phyloP scores from a whole-genome alignment of 1,140 invertebrate species.

The Bactericera cockerelli region DNA sequence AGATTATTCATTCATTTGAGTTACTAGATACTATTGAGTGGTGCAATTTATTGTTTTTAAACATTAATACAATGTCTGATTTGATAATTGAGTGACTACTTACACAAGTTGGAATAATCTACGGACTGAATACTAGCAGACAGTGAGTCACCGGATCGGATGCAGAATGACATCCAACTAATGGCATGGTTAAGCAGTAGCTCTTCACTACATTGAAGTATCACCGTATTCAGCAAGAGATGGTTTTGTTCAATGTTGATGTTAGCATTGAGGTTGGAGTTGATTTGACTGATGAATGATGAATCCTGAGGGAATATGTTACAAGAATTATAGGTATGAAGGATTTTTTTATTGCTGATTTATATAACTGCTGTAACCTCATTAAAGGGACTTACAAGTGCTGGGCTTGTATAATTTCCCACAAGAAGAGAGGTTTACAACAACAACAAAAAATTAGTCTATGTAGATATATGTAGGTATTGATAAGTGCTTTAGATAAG shows the following conservation, averaged over 20 bases:
- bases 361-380: background rate
- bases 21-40: too few relatives aligned
- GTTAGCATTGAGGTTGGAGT: background rate
- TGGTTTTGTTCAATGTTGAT: conserved; percentile 2
- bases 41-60: too few relatives aligned
- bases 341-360: background rate
- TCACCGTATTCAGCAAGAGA: conserved; percentile 1
- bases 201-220: background rate
- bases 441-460: background rate
- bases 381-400: background rate
- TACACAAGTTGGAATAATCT: background rate
- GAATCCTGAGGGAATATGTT: background rate
- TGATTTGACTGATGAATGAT: conserved; percentile 6
- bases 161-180: background rate
- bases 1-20: too few relatives aligned
- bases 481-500: too few relatives aligned
- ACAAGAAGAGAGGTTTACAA: background rate
- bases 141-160: background rate
- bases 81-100: too few relatives aligned
- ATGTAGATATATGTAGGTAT: too few relatives aligned
- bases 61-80: too few relatives aligned
- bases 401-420: background rate
- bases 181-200: background rate
- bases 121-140: background rate
- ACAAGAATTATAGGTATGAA: background rate